Evolutionary conservation across 2,797 vertebrate species (phyloP), one percentile per base, ranked within the genome.

Genomic region (Cuculus canorus): DNA sequence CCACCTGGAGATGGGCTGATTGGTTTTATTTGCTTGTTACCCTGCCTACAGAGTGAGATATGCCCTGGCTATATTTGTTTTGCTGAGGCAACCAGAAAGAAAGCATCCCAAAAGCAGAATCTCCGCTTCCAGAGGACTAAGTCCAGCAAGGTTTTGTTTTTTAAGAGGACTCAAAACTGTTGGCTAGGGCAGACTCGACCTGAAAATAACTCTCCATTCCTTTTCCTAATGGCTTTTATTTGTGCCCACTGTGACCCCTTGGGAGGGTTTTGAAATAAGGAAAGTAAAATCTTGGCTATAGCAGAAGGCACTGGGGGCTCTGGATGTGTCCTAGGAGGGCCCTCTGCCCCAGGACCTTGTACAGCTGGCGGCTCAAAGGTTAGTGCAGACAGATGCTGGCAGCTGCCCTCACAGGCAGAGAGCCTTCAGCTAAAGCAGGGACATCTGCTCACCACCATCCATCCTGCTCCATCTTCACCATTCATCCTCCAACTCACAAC

Each of bases 21-120:
- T 19, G 39, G 57, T 69, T 93, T 90, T 91, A 79, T 45, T 90
- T 83, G 21, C 45, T 94, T 88, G 28, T 57, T 88, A 57, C 28
- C n/a, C n/a, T 9, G 37, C 14, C 56, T 39, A 8, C 25, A 27
- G n/a, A 82, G 59, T 41, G 47, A 90, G 65, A 53, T 56, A 64
- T 23, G 32, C 73, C 59, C 65, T 8, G 11, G 69, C n/a, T n/a
- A 11, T 57, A 78, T 92, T 92, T 86, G 60, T 45, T 83, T 70
- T 91, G 63, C 53, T 83, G 64, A 80, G 68, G 53, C 33, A 78
- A 71, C 43, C n/a, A 61, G 64, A 88, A 79, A 66, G 57, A 32
- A 91, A 85, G 43, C 15, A 60, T 93, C 28, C 22, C 57, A 32
- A 86, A 61, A 84, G 73, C 28, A 86, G 32, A 25, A 3, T 68